These are phyloP conservation scores for Heliconius hortense DNA, from an alignment of 2,888 invertebrate species.

Conservation along the genomic window DNA sequence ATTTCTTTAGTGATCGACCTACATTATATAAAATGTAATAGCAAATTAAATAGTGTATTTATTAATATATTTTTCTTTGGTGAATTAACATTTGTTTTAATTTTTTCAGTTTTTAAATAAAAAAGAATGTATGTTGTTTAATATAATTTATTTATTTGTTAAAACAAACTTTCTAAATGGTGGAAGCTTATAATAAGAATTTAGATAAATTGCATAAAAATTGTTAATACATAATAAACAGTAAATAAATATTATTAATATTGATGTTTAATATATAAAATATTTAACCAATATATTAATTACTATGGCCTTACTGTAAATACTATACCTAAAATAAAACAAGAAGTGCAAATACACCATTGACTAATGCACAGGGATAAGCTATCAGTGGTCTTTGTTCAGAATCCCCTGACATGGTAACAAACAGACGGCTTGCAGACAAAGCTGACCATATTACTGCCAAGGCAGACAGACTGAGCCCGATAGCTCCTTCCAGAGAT, in stretches of 20 bases:
- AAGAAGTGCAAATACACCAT: constrained; percentile 95
- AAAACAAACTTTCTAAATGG: not conserved
- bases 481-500: constrained; percentile 87
- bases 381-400: constrained; percentile 93
- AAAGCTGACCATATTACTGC: constrained; percentile 94
- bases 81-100: constrained; percentile 43
- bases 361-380: constrained; percentile 95
- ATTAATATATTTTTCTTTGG: constrained; percentile 63
- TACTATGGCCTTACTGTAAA: not conserved
- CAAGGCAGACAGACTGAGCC: constrained; percentile 84
- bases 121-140: not conserved
- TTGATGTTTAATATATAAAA: not conserved
- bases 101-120: not conserved
- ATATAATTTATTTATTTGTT: constrained; percentile 9
- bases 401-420: constrained; percentile 93
- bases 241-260: constrained; percentile 3
- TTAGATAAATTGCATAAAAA: not conserved
- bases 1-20: constrained; percentile 88
- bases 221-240: constrained; percentile 8
- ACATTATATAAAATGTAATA: constrained; percentile 73
- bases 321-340: constrained; percentile 88
- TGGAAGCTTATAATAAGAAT: not conserved
- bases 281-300: not conserved
- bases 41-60: constrained; percentile 65
- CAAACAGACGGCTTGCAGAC: constrained; percentile 96